Conservation (phyloP, 1,140 invertebrate species). For the Diabrotica virgifera region DNA sequence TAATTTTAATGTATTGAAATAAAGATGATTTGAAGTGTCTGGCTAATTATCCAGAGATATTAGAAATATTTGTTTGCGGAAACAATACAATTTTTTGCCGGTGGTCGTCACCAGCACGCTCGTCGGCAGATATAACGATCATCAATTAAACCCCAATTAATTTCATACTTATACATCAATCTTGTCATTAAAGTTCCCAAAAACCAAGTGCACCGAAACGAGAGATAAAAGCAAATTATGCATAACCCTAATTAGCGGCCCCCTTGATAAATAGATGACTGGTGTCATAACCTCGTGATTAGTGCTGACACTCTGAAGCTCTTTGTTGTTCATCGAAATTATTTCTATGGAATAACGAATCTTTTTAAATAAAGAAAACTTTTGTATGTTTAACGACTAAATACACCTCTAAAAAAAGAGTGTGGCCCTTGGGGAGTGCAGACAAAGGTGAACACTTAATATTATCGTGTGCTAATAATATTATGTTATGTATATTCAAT, state of each 20-base stretch:
- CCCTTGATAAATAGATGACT: neutral
- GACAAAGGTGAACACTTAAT: no score
- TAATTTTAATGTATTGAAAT: no score
- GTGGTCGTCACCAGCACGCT: neutral
- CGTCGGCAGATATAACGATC: neutral
- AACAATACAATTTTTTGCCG: neutral
- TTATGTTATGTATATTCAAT: no score
- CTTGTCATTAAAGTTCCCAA: neutral
- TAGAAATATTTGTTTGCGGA: neutral
- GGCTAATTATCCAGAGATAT: neutral
- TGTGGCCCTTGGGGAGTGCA: no score
- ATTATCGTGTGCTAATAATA: no score
- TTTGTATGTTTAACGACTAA: no score
- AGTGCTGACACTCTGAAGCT: neutral
- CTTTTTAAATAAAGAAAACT: no score
- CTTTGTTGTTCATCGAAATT: conserved; percentile 7
- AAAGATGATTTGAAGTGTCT: no score
- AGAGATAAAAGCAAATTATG: neutral
- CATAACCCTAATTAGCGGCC: neutral
- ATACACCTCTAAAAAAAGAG: no score
- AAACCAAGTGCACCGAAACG: neutral
- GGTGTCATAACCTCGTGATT: neutral
- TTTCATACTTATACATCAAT: neutral
- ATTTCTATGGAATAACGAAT: no score
- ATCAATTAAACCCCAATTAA: neutral